A percentile compares a stretch with the other conserved stretches of the same genome.
These are phyloP conservation scores for Otus scops DNA, from an alignment of 2,797 vertebrate genomes.

Conservation along the genomic window DNA sequence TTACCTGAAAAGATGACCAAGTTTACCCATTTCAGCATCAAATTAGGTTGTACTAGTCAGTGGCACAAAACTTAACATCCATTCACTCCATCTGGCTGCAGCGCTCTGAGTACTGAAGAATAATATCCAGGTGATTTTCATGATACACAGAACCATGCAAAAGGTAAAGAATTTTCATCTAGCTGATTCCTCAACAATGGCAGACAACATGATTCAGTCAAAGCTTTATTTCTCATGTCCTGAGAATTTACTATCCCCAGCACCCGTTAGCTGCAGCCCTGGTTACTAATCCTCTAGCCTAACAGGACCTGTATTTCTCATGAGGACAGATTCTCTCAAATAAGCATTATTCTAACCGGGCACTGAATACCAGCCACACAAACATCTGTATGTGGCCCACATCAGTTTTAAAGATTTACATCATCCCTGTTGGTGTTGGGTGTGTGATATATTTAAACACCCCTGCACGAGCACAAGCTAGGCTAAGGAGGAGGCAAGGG, in stretches of 20 bases:
- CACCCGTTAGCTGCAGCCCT: not conserved
- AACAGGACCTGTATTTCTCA: not conserved
- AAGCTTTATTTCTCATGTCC: not conserved
- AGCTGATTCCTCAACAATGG: not conserved
- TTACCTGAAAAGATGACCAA: not conserved
- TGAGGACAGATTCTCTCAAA: not conserved
- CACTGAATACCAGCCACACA: not conserved
- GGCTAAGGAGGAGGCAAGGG: not conserved
- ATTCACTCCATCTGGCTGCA: not conserved
- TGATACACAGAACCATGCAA: not conserved
- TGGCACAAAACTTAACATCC: not conserved
- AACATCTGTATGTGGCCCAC: not conserved
- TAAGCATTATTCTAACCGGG: not conserved
- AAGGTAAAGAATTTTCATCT: not conserved
- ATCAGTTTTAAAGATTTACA: not conserved
- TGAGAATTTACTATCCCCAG: not conserved
- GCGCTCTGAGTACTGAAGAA: not conserved
- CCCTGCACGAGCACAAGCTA: accelerated
- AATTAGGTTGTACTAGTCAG: not conserved
- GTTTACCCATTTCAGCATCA: not conserved
- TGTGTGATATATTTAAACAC: not conserved
- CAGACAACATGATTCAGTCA: not conserved
- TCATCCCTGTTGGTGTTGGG: not conserved
- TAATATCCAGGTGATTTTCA: not conserved
- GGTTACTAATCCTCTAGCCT: not conserved